phyloP scores from a whole-genome alignment of 2,888 invertebrate genomes.

The Dasypogon diadema region DNA sequence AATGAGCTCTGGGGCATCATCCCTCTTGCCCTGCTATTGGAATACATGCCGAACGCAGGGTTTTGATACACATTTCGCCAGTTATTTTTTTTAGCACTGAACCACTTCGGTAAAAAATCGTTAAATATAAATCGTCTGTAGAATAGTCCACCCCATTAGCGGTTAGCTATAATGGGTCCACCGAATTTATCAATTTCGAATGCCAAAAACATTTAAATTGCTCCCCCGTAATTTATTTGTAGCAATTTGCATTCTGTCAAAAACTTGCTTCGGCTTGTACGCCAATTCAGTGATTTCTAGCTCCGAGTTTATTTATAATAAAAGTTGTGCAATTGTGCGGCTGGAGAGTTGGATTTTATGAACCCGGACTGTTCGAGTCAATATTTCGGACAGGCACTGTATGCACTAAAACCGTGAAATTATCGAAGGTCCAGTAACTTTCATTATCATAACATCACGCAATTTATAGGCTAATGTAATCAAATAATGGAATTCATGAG shows the following conservation, averaged over 20 bases:
- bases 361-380: not conserved
- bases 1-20: conserved; percentile 27
- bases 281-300: conserved; percentile 26
- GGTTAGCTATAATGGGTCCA: conserved; percentile 46
- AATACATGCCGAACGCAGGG: no score
- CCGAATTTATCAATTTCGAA: conserved; percentile 51
- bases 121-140: conserved; percentile 43
- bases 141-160: conserved; percentile 36
- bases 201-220: conserved; percentile 52
- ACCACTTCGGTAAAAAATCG: not conserved
- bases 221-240: conserved; percentile 50
- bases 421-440: not conserved
- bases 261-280: conserved; percentile 18
- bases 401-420: not conserved
- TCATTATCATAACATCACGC: conserved; percentile 12
- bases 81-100: not conserved
- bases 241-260: conserved; percentile 53
- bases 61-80: no score
- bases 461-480: conserved; percentile 24
- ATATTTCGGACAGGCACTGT: not conserved
- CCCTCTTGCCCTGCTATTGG: not conserved
- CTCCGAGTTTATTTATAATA: not conserved
- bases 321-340: not conserved
- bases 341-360: not conserved
- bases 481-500: conserved; percentile 15